Evolutionary conservation across 92 coral and sea anemone genomes (phyloP), one percentile per base, ranked within the genome.

Genomic region (Paragorgia papillata): DNA sequence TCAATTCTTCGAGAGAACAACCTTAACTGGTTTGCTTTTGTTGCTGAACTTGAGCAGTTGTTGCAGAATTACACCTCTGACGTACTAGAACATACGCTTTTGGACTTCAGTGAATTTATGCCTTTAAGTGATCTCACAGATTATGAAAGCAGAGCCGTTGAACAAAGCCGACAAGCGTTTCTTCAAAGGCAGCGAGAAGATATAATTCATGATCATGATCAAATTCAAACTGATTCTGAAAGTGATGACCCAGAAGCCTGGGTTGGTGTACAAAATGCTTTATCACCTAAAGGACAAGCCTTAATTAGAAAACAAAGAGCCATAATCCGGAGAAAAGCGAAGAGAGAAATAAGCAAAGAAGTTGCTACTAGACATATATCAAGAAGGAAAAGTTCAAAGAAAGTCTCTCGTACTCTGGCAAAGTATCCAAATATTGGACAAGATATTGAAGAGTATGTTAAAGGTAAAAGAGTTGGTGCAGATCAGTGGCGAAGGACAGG

Each of bases 401-500:
- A 81, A 79, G 88, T 83, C 13, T 73, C 84, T 9, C 70, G 48
- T n/a, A 77, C 81, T 62, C 26, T 85, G 7, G 21, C 46, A 59
- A 66, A 79, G 44, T 73, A 79, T 62, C 90, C 88, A 14, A 82
- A 67, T 27, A 85, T 89, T 37, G 90, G 93, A 6, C 46, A 76
- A n/a, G 80, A 79, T 39, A 86, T 89, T 25, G 93, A 89, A 48
- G 84, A 83, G 0, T 89, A 79, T 69, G 90, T 89, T 2, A 80
- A 81, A 53, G 69, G 85, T 34, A 43, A 57, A 0, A 80, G 73
- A 61, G 80, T 84, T 19, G 86, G 92, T 0, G 92, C 89, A 8
- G 84, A 88, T 73, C 89, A 88, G 14, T 88, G 88, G 86, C 69
- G 87, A n/a, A 76, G 89, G 40, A 88, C 89, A 0, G 92, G 92